Percentiles rank a stretch among this genome's conserved stretches.
Conservation (phyloP, 2,888 invertebrate species). For the Conistra vaccinii region DNA sequence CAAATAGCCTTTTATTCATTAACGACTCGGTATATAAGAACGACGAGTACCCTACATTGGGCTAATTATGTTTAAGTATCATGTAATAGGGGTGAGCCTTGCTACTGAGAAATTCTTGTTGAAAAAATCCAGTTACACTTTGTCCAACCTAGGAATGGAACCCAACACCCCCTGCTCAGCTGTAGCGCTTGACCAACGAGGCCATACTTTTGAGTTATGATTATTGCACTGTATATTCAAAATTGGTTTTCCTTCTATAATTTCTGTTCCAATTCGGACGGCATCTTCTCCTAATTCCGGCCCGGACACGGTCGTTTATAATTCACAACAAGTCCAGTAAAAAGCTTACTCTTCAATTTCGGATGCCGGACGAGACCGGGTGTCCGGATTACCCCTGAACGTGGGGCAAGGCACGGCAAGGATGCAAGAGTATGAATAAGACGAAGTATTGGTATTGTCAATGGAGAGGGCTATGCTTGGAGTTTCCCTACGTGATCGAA, state of each 20-base stretch:
- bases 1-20: too few relatives aligned
- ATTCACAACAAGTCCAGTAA: constrained; percentile 55
- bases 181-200: too few relatives aligned
- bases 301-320: constrained; percentile 32
- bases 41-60: too few relatives aligned
- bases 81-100: not conserved
- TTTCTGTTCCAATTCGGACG: not conserved
- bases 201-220: not conserved
- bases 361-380: constrained; percentile 50
- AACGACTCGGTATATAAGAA: too few relatives aligned
- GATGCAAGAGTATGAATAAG: constrained; percentile 16
- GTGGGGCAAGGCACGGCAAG: constrained; percentile 7
- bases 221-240: not conserved
- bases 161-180: not conserved
- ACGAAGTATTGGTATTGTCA: not conserved
- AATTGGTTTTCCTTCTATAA: not conserved
- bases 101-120: not conserved
- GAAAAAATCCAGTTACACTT: not conserved
- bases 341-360: constrained; percentile 62
- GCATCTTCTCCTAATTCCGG: constrained; percentile 10
- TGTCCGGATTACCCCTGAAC: constrained; percentile 58
- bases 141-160: not conserved
- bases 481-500: too few relatives aligned
- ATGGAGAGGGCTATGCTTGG: too few relatives aligned
- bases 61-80: not conserved